Conservation (phyloP, 2,888 invertebrate genomes). For the Plemyria rubiginata region DNA sequence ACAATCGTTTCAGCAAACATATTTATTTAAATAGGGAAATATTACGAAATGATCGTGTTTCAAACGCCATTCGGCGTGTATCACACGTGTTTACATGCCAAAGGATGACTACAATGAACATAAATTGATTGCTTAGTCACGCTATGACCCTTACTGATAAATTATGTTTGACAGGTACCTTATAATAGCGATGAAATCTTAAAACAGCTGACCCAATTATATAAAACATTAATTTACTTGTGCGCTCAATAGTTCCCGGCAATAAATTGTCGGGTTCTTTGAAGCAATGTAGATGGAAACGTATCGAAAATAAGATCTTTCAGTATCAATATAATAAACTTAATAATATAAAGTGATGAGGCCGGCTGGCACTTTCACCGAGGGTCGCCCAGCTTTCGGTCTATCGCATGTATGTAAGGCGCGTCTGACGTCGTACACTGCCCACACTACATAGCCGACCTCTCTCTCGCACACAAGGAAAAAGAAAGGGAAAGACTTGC, state of each 20-base stretch:
- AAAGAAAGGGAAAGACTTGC: slow-evolving; percentile 63
- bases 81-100: slow-evolving; percentile 48
- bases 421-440: slow-evolving; percentile 50
- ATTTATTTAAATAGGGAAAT: slow-evolving; percentile 67
- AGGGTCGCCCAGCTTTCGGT: slow-evolving; percentile 72
- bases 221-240: not conserved
- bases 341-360: slow-evolving; percentile 46
- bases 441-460: slow-evolving; percentile 29
- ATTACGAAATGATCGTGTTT: slow-evolving; percentile 71
- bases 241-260: not conserved
- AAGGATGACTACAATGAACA: slow-evolving; percentile 30
- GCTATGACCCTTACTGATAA: not conserved
- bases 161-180: not conserved
- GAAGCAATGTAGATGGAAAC: slow-evolving; percentile 26
- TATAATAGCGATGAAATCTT: not conserved
- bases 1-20: slow-evolving; percentile 77
- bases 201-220: slow-evolving; percentile 9
- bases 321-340: slow-evolving; percentile 42
- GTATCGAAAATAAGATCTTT: slow-evolving; percentile 38
- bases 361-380: slow-evolving; percentile 78
- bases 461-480: slow-evolving; percentile 62
- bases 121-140: slow-evolving; percentile 22
- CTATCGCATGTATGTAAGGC: slow-evolving; percentile 60
- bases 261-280: slow-evolving; percentile 26
- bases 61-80: slow-evolving; percentile 51